phyloP scores from a whole-genome alignment of 2,888 invertebrate species.

The Aspidiotus rigidus region DNA sequence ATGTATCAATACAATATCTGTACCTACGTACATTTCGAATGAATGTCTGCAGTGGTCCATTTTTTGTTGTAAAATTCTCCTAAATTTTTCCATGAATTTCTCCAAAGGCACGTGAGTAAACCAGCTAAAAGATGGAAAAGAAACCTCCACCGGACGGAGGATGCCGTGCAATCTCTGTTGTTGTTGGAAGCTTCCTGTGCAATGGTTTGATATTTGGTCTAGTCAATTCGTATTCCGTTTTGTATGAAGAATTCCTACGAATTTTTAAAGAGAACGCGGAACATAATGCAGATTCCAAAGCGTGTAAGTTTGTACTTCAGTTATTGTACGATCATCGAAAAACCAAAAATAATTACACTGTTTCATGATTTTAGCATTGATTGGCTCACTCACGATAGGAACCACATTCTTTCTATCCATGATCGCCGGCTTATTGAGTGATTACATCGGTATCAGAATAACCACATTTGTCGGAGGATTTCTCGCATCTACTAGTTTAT shows the following conservation, averaged over 20 bases:
- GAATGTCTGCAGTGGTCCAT: too few relatives aligned
- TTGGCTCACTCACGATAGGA: constrained; percentile 78
- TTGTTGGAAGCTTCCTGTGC: constrained; percentile 75
- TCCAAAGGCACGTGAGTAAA: too few relatives aligned
- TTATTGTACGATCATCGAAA: too few relatives aligned
- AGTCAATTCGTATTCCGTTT: constrained; percentile 78
- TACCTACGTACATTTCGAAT: too few relatives aligned
- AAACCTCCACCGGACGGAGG: constrained; percentile 63
- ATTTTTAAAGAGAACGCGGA: constrained; percentile 56
- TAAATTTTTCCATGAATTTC: too few relatives aligned
- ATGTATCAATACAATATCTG: too few relatives aligned
- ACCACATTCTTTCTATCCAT: constrained; percentile 82
- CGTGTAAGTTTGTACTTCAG: constrained; percentile 54
- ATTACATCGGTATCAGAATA: constrained; percentile 69
- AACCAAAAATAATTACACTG: constrained; percentile 1
- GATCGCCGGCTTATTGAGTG: constrained; percentile 75
- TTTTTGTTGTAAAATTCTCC: too few relatives aligned
- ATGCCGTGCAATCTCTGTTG: constrained; percentile 66
- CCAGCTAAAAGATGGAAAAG: too few relatives aligned
- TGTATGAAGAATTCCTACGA: constrained; percentile 60
- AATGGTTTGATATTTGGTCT: constrained; percentile 86
- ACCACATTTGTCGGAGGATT: constrained; percentile 77
- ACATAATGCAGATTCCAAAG: constrained; percentile 65
- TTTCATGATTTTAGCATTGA: constrained; percentile 61
- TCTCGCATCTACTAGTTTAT: constrained; percentile 65